Percentiles rank a stretch among this genome's conserved stretches.
Evolutionary conservation across 2,113 vertebrate species (phyloP).

Genomic region (Raja brachyura): DNA sequence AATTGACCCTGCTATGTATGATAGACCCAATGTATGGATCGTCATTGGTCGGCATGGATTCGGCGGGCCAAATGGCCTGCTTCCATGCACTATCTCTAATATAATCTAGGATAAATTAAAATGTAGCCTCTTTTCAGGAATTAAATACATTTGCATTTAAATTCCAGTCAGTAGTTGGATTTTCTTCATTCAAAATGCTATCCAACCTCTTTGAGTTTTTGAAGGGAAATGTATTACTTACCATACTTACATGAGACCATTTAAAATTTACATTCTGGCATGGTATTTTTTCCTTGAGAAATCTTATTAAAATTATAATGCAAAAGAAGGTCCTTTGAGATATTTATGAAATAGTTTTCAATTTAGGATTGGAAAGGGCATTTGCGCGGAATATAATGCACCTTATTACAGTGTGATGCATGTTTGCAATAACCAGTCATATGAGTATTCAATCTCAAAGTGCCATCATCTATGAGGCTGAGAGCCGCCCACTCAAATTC

Average conservation of each 20-base stretch:
- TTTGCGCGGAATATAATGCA: neutral
- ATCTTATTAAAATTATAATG: neutral
- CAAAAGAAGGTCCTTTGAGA: neutral
- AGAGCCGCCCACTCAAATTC: neutral
- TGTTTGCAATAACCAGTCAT: neutral
- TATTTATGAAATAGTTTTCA: neutral
- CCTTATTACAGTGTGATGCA: neutral
- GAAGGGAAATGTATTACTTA: neutral
- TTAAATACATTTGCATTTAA: neutral
- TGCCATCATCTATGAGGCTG: neutral
- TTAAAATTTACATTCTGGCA: conserved; percentile 1
- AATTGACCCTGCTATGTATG: too few relatives aligned
- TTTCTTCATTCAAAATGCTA: neutral
- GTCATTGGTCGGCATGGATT: too few relatives aligned
- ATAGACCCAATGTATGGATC: too few relatives aligned
- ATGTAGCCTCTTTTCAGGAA: neutral
- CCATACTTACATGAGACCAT: neutral
- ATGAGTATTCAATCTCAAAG: neutral
- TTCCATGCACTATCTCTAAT: too few relatives aligned
- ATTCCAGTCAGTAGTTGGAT: neutral
- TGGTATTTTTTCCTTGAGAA: neutral
- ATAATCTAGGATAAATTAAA: neutral
- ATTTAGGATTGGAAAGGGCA: neutral
- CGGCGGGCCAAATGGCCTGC: too few relatives aligned
- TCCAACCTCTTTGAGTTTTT: neutral